Percentiles rank a stretch among this genome's conserved stretches.
Evolutionary conservation across 53 echinoderm and acorn worm species (phyloP).

Genomic region (Zoroaster sp.): DNA sequence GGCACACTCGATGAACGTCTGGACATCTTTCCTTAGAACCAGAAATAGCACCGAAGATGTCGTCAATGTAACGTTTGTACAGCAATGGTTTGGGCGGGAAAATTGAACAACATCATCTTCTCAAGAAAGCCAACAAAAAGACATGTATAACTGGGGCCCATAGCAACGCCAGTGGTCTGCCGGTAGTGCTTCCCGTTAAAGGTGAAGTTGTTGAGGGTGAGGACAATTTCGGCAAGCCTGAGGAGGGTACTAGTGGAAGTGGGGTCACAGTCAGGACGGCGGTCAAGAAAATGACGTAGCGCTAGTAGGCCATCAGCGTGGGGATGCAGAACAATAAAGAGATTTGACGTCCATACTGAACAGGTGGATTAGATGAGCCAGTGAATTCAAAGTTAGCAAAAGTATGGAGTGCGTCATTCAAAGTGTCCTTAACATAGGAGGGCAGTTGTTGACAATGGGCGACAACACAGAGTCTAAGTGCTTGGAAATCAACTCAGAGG

Average conservation of each 20-base stretch:
- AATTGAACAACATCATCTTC: not conserved
- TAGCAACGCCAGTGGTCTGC: not conserved
- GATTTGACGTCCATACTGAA: too few relatives aligned
- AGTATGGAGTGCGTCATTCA: not conserved
- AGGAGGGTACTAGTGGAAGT: too few relatives aligned
- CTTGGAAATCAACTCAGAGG: too few relatives aligned
- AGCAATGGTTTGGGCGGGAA: not conserved
- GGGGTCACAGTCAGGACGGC: not conserved
- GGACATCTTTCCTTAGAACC: too few relatives aligned
- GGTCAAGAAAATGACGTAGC: too few relatives aligned
- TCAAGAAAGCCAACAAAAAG: too few relatives aligned
- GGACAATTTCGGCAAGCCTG: slow-evolving; percentile 23
- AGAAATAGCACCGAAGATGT: too few relatives aligned
- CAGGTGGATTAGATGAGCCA: not conserved
- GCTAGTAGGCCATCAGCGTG: too few relatives aligned
- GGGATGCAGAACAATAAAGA: too few relatives aligned
- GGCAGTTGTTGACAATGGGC: slow-evolving; percentile 11
- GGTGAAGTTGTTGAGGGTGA: slow-evolving; percentile 14
- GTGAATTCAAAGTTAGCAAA: not conserved
- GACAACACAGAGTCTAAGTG: slow-evolving; percentile 12
- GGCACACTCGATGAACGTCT: too few relatives aligned
- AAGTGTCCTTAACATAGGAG: slow-evolving; percentile 20
- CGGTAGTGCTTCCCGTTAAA: slow-evolving; percentile 16
- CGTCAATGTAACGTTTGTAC: too few relatives aligned
- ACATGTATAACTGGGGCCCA: slow-evolving; percentile 29